Conservation (phyloP, 35 echinoderm and acorn worm genomes). For the Apostichopus japonicus region DNA sequence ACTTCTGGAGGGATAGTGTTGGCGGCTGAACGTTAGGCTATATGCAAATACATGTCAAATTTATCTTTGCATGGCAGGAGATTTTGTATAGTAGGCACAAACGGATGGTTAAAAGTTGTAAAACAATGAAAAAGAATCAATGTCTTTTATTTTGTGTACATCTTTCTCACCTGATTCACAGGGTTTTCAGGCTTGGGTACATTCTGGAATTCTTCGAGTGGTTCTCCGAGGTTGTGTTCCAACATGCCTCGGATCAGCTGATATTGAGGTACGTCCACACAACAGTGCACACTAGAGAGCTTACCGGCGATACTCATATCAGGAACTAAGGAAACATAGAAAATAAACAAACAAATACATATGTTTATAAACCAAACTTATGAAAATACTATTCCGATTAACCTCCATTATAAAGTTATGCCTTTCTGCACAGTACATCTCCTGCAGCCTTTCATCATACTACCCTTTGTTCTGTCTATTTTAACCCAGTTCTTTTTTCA, state of each 20-base stretch:
- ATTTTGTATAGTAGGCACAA: background rate
- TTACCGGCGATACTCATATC: conserved; percentile 85
- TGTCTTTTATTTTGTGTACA: too few relatives aligned
- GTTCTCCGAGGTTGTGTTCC: conserved; percentile 95
- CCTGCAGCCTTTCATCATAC: too few relatives aligned
- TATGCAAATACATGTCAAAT: too few relatives aligned
- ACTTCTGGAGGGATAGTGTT: too few relatives aligned
- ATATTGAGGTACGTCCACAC: conserved; percentile 87
- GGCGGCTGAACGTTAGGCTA: too few relatives aligned
- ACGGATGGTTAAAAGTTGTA: too few relatives aligned
- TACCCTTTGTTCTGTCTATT: too few relatives aligned
- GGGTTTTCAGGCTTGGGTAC: conserved; percentile 72
- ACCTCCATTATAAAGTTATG: too few relatives aligned
- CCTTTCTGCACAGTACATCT: background rate
- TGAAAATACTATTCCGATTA: too few relatives aligned
- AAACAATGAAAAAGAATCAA: too few relatives aligned
- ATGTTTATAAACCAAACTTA: too few relatives aligned
- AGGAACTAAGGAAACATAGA: conserved; percentile 64
- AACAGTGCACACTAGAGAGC: conserved; percentile 95
- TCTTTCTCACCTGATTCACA: conserved; percentile 64
- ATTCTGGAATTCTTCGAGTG: conserved; percentile 85
- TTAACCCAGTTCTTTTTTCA: too few relatives aligned
- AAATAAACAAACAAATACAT: background rate
- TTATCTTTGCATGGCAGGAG: background rate
- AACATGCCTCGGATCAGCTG: conserved; percentile 94